phyloP scores from a whole-genome alignment of 2,888 invertebrate species.

The Dryococelus australis region DNA sequence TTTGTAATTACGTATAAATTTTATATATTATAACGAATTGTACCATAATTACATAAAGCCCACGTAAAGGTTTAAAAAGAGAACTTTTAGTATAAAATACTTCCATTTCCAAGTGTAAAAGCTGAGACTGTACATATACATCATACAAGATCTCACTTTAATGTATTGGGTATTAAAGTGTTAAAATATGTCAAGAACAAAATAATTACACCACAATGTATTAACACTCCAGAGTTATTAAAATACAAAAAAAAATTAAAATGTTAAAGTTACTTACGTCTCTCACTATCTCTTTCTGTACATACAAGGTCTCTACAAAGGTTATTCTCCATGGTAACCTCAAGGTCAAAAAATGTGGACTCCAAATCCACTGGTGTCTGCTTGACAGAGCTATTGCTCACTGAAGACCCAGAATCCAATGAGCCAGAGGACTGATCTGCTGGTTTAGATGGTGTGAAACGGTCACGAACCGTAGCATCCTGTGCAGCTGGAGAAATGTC shows the following conservation, averaged over 20 bases:
- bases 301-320: slow-evolving; percentile 83
- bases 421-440: slow-evolving; percentile 38
- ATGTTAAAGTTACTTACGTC: slow-evolving; percentile 59
- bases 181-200: no score
- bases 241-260: not conserved
- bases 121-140: no score
- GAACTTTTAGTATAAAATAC: no score
- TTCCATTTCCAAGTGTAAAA: no score
- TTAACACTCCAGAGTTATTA: no score
- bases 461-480: slow-evolving; percentile 51
- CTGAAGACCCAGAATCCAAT: not conserved
- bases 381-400: slow-evolving; percentile 2
- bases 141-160: no score
- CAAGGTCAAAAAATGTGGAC: slow-evolving; percentile 88
- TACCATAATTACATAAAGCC: no score
- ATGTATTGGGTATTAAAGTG: no score
- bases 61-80: no score
- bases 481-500: not conserved
- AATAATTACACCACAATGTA: no score
- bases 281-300: slow-evolving; percentile 71
- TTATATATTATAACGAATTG: no score
- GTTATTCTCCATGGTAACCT: slow-evolving; percentile 85
- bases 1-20: no score
- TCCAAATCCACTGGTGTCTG: slow-evolving; percentile 61
- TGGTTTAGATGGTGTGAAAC: slow-evolving; percentile 56